Evolutionary conservation across 2,888 invertebrate genomes (phyloP).

Genomic region (Caenorhabditis sulstoni): DNA sequence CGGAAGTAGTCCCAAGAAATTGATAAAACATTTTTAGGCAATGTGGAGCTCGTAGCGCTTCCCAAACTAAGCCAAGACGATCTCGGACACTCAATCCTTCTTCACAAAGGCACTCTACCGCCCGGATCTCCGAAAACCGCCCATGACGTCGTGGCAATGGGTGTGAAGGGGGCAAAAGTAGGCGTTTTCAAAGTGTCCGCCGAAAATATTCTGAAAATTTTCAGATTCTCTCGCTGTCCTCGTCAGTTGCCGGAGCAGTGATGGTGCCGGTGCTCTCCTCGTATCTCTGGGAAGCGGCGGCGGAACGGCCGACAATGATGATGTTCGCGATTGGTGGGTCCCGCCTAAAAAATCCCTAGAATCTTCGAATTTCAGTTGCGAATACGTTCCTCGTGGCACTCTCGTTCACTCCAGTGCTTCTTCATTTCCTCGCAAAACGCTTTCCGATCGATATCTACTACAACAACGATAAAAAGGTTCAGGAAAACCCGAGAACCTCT

Average conservation of each 20-base stretch:
- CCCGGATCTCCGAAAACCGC: slow-evolving; percentile 68
- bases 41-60: slow-evolving; percentile 64
- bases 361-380: slow-evolving; percentile 64
- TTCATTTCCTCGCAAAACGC: slow-evolving; percentile 78
- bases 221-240: slow-evolving; percentile 75
- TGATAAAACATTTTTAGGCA: slow-evolving; percentile 36
- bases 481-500: too few relatives aligned
- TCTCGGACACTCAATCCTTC: slow-evolving; percentile 76
- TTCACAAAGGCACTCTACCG: slow-evolving; percentile 67
- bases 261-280: slow-evolving; percentile 78
- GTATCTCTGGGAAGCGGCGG: slow-evolving; percentile 74
- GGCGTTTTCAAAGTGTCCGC: not conserved
- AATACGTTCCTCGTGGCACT: slow-evolving; percentile 75
- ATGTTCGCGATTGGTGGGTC: slow-evolving; percentile 61
- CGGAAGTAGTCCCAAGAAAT: not conserved
- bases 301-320: slow-evolving; percentile 74
- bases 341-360: too few relatives aligned
- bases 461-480: slow-evolving; percentile 72
- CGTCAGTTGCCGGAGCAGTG: slow-evolving; percentile 74
- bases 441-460: slow-evolving; percentile 78
- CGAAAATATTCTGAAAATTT: not conserved
- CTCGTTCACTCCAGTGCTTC: slow-evolving; percentile 78
- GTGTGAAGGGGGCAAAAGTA: slow-evolving; percentile 76
- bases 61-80: slow-evolving; percentile 70
- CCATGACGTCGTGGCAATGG: slow-evolving; percentile 69